Evolutionary conservation across 2,888 invertebrate species (phyloP), one percentile per base, ranked within the genome.

Genomic region (Lobophora halterata): DNA sequence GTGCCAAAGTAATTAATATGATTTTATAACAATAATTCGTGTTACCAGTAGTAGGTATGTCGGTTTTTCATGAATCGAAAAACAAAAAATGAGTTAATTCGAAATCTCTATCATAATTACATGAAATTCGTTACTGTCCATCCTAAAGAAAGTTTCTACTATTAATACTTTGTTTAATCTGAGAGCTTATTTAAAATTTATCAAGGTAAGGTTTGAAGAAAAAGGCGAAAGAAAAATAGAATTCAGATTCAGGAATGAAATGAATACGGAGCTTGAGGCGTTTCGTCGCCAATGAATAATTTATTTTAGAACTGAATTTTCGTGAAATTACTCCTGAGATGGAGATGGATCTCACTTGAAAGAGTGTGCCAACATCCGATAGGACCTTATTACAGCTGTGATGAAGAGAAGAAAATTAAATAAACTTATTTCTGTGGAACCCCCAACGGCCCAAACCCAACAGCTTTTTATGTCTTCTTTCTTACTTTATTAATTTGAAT

Each of bases 211-310:
- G 73, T 77, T 73, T 69, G 73, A 48, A 71, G 76, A 70, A 76
- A 79, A 78, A 75, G 71, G 65, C 65, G 68, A 70, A 66, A 67
- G 70, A 76, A 80, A 82, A 79, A 79, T 78, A 72, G 71, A 77
- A 79, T 83, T 82, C 74, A 76, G 85, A 83, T 83, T 83, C 78
- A 71, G 82, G 82, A 87, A 85, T 85, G 85, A 85, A 87, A 86
- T 86, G 83, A 87, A 86, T 85, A 83, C 82, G 81, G 71, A 65
- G 72, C 83, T 80, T 73, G 70, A 70, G 81, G 85, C 85, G 77
- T 81, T 85, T 82, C 85, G 83, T 83, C 83, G 81, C 77, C 78
- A 67, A 85, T 87, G 86, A 87, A 86, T 87, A 85, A 87, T 86
- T 86, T 87, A 87, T 87, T 76, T 82, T 78, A 72, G 78, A 80